These are phyloP conservation scores for Acrocera orbiculus DNA, from an alignment of 2,888 invertebrate genomes.

Conservation along the genomic window DNA sequence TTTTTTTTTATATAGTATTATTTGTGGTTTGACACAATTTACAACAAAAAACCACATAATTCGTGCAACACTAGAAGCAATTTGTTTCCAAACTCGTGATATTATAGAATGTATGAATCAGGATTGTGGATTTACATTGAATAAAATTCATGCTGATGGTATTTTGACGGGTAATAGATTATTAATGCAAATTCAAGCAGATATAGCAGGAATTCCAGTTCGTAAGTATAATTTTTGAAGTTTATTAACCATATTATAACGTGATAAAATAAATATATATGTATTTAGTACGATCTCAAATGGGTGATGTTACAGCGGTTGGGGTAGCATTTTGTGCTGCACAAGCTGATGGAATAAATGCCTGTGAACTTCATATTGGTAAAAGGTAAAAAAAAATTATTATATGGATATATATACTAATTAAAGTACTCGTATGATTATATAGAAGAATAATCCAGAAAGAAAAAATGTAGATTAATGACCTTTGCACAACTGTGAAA, in stretches of 20 bases:
- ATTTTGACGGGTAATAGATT: constrained; percentile 78
- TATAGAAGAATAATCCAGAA: too few species aligned
- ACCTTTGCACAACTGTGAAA: too few species aligned
- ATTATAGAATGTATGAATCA: constrained; percentile 86
- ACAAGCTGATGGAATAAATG: constrained; percentile 50
- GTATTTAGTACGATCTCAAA: constrained; percentile 52
- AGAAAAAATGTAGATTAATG: too few species aligned
- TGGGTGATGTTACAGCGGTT: constrained; percentile 78
- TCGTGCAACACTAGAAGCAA: constrained; percentile 83
- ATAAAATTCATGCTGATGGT: constrained; percentile 82
- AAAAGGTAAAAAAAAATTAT: constrained; percentile 28
- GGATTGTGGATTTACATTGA: constrained; percentile 72
- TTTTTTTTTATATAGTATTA: constrained; percentile 42
- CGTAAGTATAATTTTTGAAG: constrained; percentile 36
- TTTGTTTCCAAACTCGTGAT: constrained; percentile 91
- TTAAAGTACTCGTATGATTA: too few species aligned
- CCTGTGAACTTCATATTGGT: constrained; percentile 47
- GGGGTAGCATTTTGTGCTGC: constrained; percentile 91
- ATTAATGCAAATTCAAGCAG: constrained; percentile 92
- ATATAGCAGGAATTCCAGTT: constrained; percentile 79
- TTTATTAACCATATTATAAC: not conserved
- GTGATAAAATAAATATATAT: not conserved
- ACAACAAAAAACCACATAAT: constrained; percentile 87
- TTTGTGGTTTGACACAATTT: constrained; percentile 85
- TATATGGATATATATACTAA: too few species aligned